Percentiles rank a stretch among this genome's conserved stretches.
Evolutionary conservation across 2,113 vertebrate genomes (phyloP).

Genomic region (Bos indicus): DNA sequence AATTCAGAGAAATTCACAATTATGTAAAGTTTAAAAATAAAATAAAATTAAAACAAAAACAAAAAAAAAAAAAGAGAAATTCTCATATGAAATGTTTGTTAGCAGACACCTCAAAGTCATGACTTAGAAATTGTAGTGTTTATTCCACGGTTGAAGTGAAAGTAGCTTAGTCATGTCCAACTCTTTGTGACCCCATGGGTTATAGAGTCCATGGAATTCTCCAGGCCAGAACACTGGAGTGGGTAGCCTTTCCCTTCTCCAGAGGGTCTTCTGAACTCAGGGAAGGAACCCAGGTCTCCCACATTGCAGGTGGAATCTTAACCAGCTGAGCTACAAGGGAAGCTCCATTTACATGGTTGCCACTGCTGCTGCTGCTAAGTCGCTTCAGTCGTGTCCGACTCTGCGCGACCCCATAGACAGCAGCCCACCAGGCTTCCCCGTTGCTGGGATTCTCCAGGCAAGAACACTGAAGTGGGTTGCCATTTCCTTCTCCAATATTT

Average conservation of each 20-base stretch:
- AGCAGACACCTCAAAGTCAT: background rate
- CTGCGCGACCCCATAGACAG: too few species aligned
- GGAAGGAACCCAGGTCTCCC: background rate
- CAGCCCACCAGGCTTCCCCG: too few species aligned
- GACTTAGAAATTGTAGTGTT: background rate
- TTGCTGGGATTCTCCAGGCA: too few species aligned
- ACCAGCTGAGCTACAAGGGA: background rate
- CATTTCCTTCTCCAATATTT: background rate
- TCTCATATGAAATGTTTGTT: background rate
- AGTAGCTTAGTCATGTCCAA: background rate
- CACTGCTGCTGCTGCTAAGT: too few species aligned
- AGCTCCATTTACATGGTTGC: background rate
- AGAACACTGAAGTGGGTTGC: too few species aligned
- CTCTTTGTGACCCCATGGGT: background rate
- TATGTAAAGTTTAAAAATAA: too few species aligned
- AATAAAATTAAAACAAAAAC: too few species aligned
- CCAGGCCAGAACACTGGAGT: background rate
- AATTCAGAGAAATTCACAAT: background rate
- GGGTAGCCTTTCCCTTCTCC: background rate
- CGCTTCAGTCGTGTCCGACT: too few species aligned
- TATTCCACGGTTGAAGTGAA: background rate
- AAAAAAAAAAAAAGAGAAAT: background rate
- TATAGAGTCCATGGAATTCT: background rate
- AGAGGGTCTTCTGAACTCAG: background rate
- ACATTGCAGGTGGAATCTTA: background rate